Evolutionary conservation across 2,888 invertebrate species (phyloP).

Genomic region (Macrosoma leucophasiata): DNA sequence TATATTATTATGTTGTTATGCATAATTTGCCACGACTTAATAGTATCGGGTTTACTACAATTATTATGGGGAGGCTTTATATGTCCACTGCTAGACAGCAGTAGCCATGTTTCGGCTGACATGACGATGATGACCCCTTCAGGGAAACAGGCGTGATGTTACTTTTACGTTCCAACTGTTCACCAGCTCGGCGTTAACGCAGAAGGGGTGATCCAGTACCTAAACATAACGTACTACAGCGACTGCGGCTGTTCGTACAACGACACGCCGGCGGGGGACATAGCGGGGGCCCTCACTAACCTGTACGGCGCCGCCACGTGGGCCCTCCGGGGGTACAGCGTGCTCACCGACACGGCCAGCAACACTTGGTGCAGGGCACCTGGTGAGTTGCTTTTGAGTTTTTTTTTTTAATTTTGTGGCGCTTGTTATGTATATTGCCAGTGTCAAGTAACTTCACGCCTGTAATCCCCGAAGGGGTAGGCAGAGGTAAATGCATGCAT

Average conservation of each 20-base stretch:
- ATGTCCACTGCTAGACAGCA: too few relatives aligned
- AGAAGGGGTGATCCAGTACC: slow-evolving; percentile 72
- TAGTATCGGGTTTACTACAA: too few relatives aligned
- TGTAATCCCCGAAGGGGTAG: too few relatives aligned
- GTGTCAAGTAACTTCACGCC: too few relatives aligned
- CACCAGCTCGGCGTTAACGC: slow-evolving; percentile 72
- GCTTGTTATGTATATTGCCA: too few relatives aligned
- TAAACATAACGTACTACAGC: slow-evolving; percentile 57
- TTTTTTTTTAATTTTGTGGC: background rate
- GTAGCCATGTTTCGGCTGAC: too few relatives aligned
- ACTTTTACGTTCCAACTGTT: too few relatives aligned
- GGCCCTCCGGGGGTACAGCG: slow-evolving; percentile 62
- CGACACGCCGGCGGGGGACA: slow-evolving; percentile 38
- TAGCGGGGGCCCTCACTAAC: slow-evolving; percentile 42
- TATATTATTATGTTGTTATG: too few relatives aligned
- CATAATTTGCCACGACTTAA: too few relatives aligned
- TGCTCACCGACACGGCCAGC: slow-evolving; percentile 79
- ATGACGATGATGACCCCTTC: too few relatives aligned
- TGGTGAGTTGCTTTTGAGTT: slow-evolving; percentile 54
- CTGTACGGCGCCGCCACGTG: slow-evolving; percentile 73
- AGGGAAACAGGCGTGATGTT: background rate
- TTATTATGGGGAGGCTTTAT: too few relatives aligned
- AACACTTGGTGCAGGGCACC: slow-evolving; percentile 83
- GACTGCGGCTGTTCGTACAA: slow-evolving; percentile 58
- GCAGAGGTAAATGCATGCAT: too few relatives aligned